phyloP scores from a whole-genome alignment of 2,888 invertebrate genomes.

The Synanthedon formicaeformis region DNA sequence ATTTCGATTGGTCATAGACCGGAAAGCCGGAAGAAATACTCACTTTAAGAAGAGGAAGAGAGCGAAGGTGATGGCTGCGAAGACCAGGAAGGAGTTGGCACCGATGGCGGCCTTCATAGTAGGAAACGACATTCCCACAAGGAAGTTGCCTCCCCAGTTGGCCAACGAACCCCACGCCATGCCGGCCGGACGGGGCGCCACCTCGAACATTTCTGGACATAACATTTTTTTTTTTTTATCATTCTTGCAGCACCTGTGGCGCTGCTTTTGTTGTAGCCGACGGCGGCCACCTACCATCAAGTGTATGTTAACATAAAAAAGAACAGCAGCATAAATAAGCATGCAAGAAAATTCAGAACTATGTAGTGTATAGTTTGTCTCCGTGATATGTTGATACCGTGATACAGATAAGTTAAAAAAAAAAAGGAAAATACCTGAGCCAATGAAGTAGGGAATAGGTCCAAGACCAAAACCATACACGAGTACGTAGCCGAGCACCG shows the following conservation, averaged over 20 bases:
- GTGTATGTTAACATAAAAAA: too few species aligned
- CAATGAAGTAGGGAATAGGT: conserved; percentile 89
- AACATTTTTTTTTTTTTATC: background rate
- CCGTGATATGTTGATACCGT: background rate
- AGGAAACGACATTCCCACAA: conserved; percentile 85
- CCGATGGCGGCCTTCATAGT: conserved; percentile 73
- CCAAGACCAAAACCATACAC: conserved; percentile 87
- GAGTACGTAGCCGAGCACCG: conserved; percentile 81
- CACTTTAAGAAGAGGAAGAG: conserved; percentile 74
- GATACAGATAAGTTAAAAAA: background rate
- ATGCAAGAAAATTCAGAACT: background rate
- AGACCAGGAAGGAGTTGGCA: conserved; percentile 81
- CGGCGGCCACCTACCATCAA: too few species aligned
- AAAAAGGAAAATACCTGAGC: conserved; percentile 69
- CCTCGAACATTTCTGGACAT: conserved; percentile 80
- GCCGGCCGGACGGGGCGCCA: conserved; percentile 84
- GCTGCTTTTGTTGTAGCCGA: too few species aligned
- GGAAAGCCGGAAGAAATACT: conserved; percentile 18
- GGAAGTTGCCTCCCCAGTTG: conserved; percentile 91
- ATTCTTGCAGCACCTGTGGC: background rate
- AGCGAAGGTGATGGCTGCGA: conserved; percentile 67
- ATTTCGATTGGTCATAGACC: background rate
- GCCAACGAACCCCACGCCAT: conserved; percentile 89
- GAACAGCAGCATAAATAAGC: too few species aligned
- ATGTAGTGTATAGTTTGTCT: background rate